Percentiles rank a stretch among this genome's conserved stretches.
phyloP scores from a whole-genome alignment of 2,113 vertebrate genomes.

The Triplophysa dalaica region DNA sequence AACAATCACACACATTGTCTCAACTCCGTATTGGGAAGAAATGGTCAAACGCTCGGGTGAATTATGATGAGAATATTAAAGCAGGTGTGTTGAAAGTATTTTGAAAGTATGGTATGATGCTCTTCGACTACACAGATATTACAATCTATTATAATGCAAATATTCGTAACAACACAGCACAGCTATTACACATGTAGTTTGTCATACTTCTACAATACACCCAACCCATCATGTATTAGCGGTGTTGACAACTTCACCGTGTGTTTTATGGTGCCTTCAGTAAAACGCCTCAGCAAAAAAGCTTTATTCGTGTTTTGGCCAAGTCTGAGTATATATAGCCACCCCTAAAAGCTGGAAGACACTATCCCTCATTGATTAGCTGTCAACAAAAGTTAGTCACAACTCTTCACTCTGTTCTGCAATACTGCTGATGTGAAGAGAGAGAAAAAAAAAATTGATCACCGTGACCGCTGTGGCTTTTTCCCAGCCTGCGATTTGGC shows the following conservation, averaged over 20 bases:
- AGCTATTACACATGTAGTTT: background rate
- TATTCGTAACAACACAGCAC: background rate
- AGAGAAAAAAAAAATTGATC: background rate
- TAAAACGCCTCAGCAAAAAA: conserved; percentile 25
- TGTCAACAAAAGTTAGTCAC: conserved; percentile 70
- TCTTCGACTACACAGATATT: background rate
- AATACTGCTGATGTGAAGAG: conserved; percentile 12
- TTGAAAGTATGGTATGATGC: background rate
- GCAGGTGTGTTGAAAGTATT: background rate
- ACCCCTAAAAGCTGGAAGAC: conserved; percentile 73
- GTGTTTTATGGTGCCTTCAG: conserved; percentile 12
- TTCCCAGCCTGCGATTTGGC: conserved; percentile 6
- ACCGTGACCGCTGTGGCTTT: background rate
- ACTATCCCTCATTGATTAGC: conserved; percentile 73
- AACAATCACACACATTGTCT: no score
- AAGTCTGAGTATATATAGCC: conserved; percentile 66
- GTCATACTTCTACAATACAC: background rate
- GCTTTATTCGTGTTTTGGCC: conserved; percentile 2
- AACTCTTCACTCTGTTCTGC: conserved; percentile 7
- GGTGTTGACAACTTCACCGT: conserved; percentile 1
- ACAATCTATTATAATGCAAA: background rate
- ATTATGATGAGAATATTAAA: no score
- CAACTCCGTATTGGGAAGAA: no score
- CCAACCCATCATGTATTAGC: background rate
- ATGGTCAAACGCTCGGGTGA: no score